A percentile compares a stretch with the other conserved stretches of the same genome.
These are phyloP conservation scores for Philereme vetulata DNA, from an alignment of 2,888 invertebrate species.

Conservation along the genomic window DNA sequence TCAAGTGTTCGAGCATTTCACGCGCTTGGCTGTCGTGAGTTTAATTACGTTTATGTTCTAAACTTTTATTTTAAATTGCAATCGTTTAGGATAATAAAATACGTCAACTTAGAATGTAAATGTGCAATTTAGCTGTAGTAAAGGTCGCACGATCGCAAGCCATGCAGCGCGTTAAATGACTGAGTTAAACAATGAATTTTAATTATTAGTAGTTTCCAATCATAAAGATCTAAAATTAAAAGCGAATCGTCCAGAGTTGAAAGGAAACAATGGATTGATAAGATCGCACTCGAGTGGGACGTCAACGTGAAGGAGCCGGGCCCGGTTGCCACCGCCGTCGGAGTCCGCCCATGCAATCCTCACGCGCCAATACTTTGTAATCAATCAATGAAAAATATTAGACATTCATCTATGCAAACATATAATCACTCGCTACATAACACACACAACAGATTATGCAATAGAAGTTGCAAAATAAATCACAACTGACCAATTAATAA, in stretches of 20 bases:
- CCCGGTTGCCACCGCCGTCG: too few species aligned
- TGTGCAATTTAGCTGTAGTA: conserved; percentile 13
- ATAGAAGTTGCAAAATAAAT: not conserved
- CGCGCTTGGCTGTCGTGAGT: conserved; percentile 26
- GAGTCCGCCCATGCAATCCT: not conserved
- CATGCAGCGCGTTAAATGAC: not conserved
- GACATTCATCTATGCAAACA: too few species aligned
- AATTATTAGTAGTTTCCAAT: not conserved
- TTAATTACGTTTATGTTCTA: conserved; percentile 25
- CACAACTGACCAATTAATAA: too few species aligned
- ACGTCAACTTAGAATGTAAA: conserved; percentile 22
- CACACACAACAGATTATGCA: too few species aligned
- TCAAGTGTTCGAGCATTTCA: conserved; percentile 30
- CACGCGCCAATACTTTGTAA: too few species aligned
- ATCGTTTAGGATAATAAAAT: conserved; percentile 24
- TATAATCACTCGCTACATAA: too few species aligned
- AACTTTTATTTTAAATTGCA: conserved; percentile 28
- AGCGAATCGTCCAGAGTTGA: conserved; percentile 5
- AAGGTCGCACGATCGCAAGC: conserved; percentile 10
- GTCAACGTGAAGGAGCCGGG: not conserved
- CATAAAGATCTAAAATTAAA: not conserved
- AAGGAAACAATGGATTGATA: conserved; percentile 7
- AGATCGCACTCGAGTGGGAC: conserved; percentile 2
- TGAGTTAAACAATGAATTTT: too few species aligned
- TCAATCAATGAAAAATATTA: too few species aligned